Percentiles rank a stretch among this genome's conserved stretches.
Evolutionary conservation across 2,113 vertebrate genomes (phyloP).

Genomic region (Hyperoodon ampullatus): DNA sequence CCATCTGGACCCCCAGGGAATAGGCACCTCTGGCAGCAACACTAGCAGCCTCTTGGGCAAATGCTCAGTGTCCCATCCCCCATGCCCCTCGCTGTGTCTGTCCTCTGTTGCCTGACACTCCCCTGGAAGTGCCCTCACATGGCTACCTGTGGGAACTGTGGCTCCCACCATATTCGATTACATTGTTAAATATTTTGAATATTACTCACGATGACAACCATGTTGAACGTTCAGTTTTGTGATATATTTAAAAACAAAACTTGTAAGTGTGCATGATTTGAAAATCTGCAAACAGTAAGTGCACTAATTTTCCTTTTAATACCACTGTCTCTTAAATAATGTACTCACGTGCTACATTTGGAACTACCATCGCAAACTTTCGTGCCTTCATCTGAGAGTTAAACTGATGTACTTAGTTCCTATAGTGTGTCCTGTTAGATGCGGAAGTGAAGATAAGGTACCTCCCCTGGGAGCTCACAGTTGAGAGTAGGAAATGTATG

Average conservation of each 20-base stretch:
- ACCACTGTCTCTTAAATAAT: background rate
- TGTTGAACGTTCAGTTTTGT: background rate
- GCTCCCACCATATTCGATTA: background rate
- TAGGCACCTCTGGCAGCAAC: background rate
- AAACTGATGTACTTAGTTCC: background rate
- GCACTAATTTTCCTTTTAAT: slow-evolving; percentile 5
- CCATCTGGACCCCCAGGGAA: background rate
- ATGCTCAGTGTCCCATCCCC: background rate
- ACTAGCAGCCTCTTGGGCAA: background rate
- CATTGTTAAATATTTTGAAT: background rate
- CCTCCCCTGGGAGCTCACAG: background rate
- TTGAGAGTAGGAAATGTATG: background rate
- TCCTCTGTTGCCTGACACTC: background rate
- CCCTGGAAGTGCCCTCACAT: background rate
- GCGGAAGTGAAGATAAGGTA: background rate
- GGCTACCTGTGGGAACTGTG: background rate
- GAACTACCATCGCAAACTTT: background rate
- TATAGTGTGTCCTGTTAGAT: background rate
- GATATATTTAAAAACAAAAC: background rate
- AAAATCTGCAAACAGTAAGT: background rate
- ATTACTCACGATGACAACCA: background rate
- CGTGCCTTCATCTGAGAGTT: background rate
- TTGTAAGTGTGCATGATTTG: background rate
- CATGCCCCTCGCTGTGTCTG: background rate
- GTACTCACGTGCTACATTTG: background rate